A percentile compares a stretch with the other conserved stretches of the same genome.
phyloP scores from a whole-genome alignment of 1,140 invertebrate genomes.

The Nixonia krombeini region DNA sequence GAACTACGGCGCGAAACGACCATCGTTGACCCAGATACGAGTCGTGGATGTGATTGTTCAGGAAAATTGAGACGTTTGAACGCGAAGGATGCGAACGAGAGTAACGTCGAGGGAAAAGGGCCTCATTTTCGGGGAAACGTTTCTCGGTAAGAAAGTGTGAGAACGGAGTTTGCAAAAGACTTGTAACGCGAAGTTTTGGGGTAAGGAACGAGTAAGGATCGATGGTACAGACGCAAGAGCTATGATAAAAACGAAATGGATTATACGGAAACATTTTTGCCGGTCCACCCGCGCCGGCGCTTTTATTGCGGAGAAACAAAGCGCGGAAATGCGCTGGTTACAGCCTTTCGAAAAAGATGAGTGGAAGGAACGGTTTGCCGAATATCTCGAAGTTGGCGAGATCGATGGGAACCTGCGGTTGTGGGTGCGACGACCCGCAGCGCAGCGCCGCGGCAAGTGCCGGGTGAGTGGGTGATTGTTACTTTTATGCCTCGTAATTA shows the following conservation, averaged over 20 bases:
- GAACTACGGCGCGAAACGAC: too few relatives aligned
- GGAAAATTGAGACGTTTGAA: too few relatives aligned
- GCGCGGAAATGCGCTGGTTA: constrained; percentile 29
- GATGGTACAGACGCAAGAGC: too few relatives aligned
- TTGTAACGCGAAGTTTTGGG: too few relatives aligned
- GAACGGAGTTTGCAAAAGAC: too few relatives aligned
- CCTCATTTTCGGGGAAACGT: too few relatives aligned
- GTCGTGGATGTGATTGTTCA: too few relatives aligned
- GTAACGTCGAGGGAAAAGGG: too few relatives aligned
- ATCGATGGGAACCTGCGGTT: constrained; percentile 48
- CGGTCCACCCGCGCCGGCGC: constrained; percentile 33
- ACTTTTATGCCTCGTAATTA: constrained; percentile 71
- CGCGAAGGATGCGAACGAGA: too few relatives aligned
- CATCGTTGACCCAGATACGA: too few relatives aligned
- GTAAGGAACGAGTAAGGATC: too few relatives aligned
- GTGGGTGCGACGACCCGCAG: constrained; percentile 55
- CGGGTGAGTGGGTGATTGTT: constrained; percentile 60
- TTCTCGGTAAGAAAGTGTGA: too few relatives aligned
- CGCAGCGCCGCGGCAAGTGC: constrained; percentile 16
- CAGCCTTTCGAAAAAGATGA: constrained; percentile 20
- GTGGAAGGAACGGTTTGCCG: constrained; percentile 29
- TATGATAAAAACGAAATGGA: constrained; percentile 14
- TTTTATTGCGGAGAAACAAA: constrained; percentile 32
- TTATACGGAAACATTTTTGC: constrained; percentile 32
- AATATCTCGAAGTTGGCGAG: constrained; percentile 43